Conservation (phyloP, 2,888 invertebrate genomes). For the Pimpla rufipes region DNA sequence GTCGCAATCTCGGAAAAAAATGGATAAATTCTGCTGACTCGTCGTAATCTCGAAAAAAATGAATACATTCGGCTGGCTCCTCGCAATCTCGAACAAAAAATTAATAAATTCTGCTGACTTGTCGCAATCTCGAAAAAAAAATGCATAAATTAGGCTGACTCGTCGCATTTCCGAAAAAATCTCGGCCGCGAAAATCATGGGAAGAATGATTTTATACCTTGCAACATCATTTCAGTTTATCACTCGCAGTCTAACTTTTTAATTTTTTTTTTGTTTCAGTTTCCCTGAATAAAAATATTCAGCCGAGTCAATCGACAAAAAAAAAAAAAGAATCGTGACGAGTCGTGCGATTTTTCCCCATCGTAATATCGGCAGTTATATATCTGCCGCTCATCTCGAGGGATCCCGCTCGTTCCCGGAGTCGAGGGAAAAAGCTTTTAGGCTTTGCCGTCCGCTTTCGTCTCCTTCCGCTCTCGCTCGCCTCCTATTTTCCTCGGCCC, state of each 20-base stretch:
- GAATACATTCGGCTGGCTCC: too few relatives aligned
- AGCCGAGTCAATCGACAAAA: conserved; percentile 1
- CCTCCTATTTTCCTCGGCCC: background rate
- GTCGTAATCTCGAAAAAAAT: background rate
- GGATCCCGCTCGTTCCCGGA: conserved; percentile 24
- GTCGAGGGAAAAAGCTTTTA: conserved; percentile 43
- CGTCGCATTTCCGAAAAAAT: too few relatives aligned
- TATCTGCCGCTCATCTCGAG: conserved; percentile 9
- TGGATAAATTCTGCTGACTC: too few relatives aligned
- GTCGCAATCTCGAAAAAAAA: too few relatives aligned
- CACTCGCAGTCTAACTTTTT: background rate
- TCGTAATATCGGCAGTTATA: background rate
- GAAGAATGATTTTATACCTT: background rate
- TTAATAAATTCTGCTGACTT: too few relatives aligned
- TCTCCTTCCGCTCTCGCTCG: conserved; percentile 3
- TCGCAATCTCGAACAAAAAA: too few relatives aligned
- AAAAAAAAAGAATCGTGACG: background rate
- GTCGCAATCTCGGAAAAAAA: too few relatives aligned
- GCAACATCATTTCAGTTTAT: background rate
- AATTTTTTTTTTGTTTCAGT: background rate
- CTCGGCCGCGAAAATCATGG: background rate
- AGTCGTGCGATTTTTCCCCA: background rate
- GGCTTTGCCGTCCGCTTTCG: conserved; percentile 4
- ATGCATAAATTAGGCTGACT: too few relatives aligned
- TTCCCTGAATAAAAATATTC: background rate